Base-by-base conservation (phyloP, 2,797 vertebrate genomes). In the Dipus sagitta region DNA sequence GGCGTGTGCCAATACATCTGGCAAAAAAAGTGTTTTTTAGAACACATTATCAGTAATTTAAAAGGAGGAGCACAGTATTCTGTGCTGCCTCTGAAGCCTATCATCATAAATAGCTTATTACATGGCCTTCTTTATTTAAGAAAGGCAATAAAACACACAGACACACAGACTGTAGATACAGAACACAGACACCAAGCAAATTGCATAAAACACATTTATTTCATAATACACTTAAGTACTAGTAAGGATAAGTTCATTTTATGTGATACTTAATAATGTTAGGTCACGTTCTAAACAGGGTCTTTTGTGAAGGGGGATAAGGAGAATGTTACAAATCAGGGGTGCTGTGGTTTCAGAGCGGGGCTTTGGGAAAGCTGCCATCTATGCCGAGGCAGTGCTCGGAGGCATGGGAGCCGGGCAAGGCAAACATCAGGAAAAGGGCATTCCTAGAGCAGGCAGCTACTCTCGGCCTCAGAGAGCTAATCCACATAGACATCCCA, bases 131-230 rank as follows among this genome's bases (percentile, higher is more conserved):
- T 91, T 42, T 80, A 85, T n/a, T 81, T 89, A 93, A 95, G 78
- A 95, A 94, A 95, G 93, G 82, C 68, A 81, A 72, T 77, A 79
- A 92, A 95, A 95, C 70, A 95, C 78, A 93, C 60, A 94, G 77
- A 94, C 96, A 96, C 94, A 96, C 81, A 96, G 75, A 89, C 67
- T 30, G 11, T 74, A 94, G 83, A 93, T 92, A 97, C 0, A 96
- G 89, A 97, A 96, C 95, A 97, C 92, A 96, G 92, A 97, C 94
- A 84, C 93, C 94, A 90, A 95, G 93, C 93, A 94, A 93, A 94
- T 95, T 95, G 90, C 83, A 94, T 92, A 96, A 97, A 97, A 94
- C 65, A 96, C 90, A 96, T 97, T 97, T 97, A 97, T 96, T 97
- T 94, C 90, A 94, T 30, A 94, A 80, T 80, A 95, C 92, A 96